These are phyloP conservation scores for Lysandra bellargus DNA, from an alignment of 2,888 invertebrate species.

Conservation along the genomic window DNA sequence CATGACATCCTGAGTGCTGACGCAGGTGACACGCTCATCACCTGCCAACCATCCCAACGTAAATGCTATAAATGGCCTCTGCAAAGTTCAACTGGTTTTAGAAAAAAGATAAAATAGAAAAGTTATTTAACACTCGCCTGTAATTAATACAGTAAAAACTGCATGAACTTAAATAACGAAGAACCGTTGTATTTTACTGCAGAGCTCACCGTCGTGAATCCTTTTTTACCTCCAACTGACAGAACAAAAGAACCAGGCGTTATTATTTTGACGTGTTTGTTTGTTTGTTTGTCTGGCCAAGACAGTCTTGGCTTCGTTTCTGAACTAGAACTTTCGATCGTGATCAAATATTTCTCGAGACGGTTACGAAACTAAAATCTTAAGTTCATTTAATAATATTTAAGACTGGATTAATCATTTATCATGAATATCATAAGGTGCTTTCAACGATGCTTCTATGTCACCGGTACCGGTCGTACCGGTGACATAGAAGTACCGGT, in stretches of 20 bases:
- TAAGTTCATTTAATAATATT: too few relatives aligned
- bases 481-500: too few relatives aligned
- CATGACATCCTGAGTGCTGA: constrained; percentile 51
- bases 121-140: constrained; percentile 10
- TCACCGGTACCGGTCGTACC: too few relatives aligned
- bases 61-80: neutral
- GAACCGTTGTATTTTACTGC: neutral
- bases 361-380: too few relatives aligned
- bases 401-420: too few relatives aligned
- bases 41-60: constrained; percentile 31
- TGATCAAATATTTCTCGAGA: too few relatives aligned
- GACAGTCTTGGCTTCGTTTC: too few relatives aligned
- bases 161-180: neutral
- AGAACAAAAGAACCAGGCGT: neutral
- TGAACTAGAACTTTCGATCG: too few relatives aligned
- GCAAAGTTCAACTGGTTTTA: constrained; percentile 5
- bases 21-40: constrained; percentile 48
- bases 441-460: too few relatives aligned
- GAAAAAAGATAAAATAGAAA: constrained; percentile 1
- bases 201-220: neutral
- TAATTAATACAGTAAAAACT: constrained; percentile 2
- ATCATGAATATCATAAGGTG: too few relatives aligned
- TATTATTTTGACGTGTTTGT: too few relatives aligned
- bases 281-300: too few relatives aligned
- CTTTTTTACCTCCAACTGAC: neutral